Conservation (phyloP, 2,888 invertebrate species). For the Asteroscopus sphinx region DNA sequence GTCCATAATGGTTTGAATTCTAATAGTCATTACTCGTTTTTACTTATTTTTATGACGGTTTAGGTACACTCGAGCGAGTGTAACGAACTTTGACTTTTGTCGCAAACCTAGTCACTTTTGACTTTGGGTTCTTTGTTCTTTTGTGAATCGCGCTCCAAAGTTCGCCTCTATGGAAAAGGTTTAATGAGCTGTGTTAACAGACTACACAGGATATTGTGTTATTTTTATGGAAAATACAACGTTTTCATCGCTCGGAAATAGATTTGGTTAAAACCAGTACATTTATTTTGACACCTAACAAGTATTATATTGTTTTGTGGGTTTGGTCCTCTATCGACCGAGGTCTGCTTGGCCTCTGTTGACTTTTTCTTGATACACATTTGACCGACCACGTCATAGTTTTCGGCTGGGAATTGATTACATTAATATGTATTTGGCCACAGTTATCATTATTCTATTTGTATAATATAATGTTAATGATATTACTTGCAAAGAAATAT, state of each 20-base stretch:
- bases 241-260: conserved; percentile 3
- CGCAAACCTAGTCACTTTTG: conserved; percentile 59
- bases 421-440: too few species aligned
- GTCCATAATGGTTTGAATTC: conserved; percentile 22
- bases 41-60: conserved; percentile 8
- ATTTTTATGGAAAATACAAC: conserved; percentile 10
- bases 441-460: too few species aligned
- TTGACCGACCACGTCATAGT: too few species aligned
- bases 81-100: conserved; percentile 59
- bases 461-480: too few species aligned
- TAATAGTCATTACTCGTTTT: conserved; percentile 16
- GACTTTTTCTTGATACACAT: too few species aligned
- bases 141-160: conserved; percentile 49
- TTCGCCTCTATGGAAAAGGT: conserved; percentile 40
- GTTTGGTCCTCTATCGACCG: neutral
- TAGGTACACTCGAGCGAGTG: conserved; percentile 26
- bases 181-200: conserved; percentile 62
- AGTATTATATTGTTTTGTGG: conserved; percentile 8
- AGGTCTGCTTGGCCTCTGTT: neutral
- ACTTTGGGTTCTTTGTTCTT: conserved; percentile 60
- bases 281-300: neutral
- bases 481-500: too few species aligned
- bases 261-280: conserved; percentile 1
- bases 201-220: conserved; percentile 34
- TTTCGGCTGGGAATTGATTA: too few species aligned